Base-by-base conservation (phyloP, 2,113 vertebrate species). In the Colossoma macropomum region DNA sequence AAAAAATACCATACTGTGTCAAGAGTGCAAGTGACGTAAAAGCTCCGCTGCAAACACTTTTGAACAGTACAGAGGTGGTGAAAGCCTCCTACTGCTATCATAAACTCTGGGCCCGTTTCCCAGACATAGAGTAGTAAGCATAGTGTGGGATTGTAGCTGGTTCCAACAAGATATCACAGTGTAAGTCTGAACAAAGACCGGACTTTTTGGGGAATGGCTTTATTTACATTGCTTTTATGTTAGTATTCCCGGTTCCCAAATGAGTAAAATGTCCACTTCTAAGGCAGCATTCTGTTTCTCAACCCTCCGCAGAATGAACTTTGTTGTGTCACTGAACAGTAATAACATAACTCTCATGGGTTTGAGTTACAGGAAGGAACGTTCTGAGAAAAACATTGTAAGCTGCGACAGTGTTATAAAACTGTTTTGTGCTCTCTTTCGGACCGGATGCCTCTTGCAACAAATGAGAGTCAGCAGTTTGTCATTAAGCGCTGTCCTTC, bases 21-120 rank as follows among this genome's bases (percentile, higher is more conserved):
- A 59, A 62, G 56, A 60, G 48, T n/a, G 21, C 38, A 81, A 60
- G 23, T 81, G 70, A 80, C 52, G 66, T 59, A 27, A 79, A 59
- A 48, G 48, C 65, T 59, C 23, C 1, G 16, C 50, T 30, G n/a
- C 66, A 59, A 23, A 23, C 66, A 13, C 56, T 81, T 74, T 28
- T 25, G 13, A 48, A 41, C 38, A 19, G 65, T 45, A 21, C 52
- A 48, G 69, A 72, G 34, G 34, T 48, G 79, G 68, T 11, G 66
- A 41, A 70, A 23, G 66, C 19, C 19, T 45, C 13, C 34, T 17
- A 12, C 8, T 9, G 38, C 45, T 80, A 27, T 75, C 34, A 69
- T 45, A 41, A 77, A 83, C 30, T n/a, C 60, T 68, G 15, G 23
- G 48, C 72, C 63, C 23, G 28, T 45, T 81, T 66, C 52, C 60